Conservation (phyloP, 2,888 invertebrate species). For the Zhengitettix transpicula region DNA sequence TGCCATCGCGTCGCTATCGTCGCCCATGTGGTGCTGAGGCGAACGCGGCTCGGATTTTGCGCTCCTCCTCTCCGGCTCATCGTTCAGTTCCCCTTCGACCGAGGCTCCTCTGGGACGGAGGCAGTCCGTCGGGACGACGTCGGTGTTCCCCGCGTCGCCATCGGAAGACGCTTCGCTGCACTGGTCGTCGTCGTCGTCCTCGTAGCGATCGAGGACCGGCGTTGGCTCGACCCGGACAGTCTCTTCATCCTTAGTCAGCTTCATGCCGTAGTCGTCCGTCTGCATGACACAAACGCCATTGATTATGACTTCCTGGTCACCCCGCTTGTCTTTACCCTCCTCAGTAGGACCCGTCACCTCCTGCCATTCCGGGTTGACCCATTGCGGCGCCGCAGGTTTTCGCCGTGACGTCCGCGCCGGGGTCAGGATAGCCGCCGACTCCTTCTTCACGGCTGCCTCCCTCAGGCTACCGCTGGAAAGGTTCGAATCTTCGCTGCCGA, state of each 20-base stretch:
- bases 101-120: background rate
- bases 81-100: background rate
- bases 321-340: constrained; percentile 20
- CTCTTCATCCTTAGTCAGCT: constrained; percentile 30
- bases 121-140: background rate
- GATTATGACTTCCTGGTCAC: constrained; percentile 61
- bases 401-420: constrained; percentile 47
- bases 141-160: background rate
- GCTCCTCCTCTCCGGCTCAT: constrained; percentile 2
- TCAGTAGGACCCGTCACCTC: constrained; percentile 27
- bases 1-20: constrained; percentile 17
- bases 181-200: constrained; percentile 25
- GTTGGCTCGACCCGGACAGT: constrained; percentile 63
- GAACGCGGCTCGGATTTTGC: constrained; percentile 6
- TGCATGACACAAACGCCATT: constrained; percentile 90
- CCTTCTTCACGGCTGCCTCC: constrained; percentile 16
- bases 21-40: constrained; percentile 16
- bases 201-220: constrained; percentile 45
- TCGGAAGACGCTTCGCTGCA: constrained; percentile 9
- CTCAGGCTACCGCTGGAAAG: constrained; percentile 24
- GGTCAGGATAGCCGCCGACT: constrained; percentile 14
- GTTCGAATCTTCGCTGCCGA: constrained; percentile 50
- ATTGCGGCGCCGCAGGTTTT: constrained; percentile 92
- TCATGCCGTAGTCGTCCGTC: constrained; percentile 44
- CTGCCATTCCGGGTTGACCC: constrained; percentile 92